phyloP scores from a whole-genome alignment of 2,797 vertebrate genomes.

The Falco cherrug region DNA sequence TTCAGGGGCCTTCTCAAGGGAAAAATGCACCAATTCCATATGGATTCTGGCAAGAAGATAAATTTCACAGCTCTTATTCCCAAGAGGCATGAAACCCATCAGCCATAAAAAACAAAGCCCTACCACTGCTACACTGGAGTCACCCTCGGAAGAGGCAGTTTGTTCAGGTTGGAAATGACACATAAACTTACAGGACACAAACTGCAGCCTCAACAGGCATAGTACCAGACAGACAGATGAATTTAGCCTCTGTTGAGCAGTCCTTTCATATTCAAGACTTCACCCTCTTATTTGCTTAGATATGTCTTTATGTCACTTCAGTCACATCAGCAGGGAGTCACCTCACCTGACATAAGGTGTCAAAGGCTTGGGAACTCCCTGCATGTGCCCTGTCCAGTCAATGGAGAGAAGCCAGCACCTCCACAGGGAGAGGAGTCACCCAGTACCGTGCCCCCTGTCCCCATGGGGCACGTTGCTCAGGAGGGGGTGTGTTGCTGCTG shows the following conservation, averaged over 20 bases:
- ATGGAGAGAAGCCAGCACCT: background rate
- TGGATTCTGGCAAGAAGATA: background rate
- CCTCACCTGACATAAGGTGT: too few relatives aligned
- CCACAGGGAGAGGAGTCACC: background rate
- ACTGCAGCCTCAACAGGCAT: background rate
- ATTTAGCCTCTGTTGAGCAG: background rate
- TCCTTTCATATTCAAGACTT: background rate
- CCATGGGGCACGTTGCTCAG: accelerated
- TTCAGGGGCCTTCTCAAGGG: background rate
- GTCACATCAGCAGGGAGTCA: background rate
- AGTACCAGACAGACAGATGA: background rate
- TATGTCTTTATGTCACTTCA: background rate
- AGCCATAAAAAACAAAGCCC: background rate
- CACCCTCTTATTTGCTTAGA: background rate
- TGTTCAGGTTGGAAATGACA: background rate
- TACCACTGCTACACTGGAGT: background rate
- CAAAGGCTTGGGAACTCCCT: background rate
- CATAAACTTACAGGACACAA: background rate
- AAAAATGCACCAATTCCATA: background rate
- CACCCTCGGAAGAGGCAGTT: background rate
- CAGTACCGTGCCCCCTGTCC: accelerated
- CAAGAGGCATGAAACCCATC: background rate
- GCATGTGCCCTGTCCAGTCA: accelerated
- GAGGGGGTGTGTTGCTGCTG: background rate
- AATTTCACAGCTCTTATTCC: background rate